phyloP scores from a whole-genome alignment of 1,140 invertebrate genomes.

The Archivesica marissinica region DNA sequence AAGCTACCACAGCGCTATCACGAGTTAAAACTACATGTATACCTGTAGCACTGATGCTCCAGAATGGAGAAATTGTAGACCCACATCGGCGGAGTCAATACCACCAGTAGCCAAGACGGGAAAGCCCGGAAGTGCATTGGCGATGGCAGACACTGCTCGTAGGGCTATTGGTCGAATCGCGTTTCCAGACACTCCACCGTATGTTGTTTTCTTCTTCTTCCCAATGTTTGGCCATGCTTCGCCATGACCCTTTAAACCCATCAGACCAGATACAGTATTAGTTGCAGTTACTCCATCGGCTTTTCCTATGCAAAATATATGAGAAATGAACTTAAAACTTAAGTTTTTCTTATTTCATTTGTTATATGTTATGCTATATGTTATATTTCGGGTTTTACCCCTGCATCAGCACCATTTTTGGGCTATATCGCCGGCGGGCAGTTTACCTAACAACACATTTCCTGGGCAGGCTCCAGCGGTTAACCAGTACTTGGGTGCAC shows the following conservation, averaged over 20 bases:
- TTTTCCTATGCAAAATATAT: no score
- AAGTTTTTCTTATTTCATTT: no score
- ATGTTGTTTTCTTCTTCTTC: conserved; percentile 92
- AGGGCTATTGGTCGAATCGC: conserved; percentile 97
- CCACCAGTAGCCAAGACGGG: conserved; percentile 97
- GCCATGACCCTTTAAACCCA: conserved; percentile 92
- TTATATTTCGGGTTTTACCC: no score
- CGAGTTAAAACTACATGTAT: conserved; percentile 52
- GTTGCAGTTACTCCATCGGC: conserved; percentile 98
- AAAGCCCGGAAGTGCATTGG: conserved; percentile 92
- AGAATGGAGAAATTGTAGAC: conserved; percentile 95
- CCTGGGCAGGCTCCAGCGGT: no score
- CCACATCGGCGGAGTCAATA: conserved; percentile 97
- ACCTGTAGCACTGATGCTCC: conserved; percentile 96
- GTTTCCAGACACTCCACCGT: conserved; percentile 98
- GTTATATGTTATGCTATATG: no score
- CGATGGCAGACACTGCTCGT: conserved; percentile 94
- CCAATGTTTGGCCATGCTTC: conserved; percentile 97
- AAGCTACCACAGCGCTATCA: no score
- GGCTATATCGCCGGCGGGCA: no score
- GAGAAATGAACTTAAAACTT: no score
- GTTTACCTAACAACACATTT: no score
- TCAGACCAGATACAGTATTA: conserved; percentile 97
- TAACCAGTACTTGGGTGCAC: no score
- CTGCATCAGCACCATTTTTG: no score